Base-by-base conservation (phyloP, 2,797 vertebrate species). In the Hirundo rustica region DNA sequence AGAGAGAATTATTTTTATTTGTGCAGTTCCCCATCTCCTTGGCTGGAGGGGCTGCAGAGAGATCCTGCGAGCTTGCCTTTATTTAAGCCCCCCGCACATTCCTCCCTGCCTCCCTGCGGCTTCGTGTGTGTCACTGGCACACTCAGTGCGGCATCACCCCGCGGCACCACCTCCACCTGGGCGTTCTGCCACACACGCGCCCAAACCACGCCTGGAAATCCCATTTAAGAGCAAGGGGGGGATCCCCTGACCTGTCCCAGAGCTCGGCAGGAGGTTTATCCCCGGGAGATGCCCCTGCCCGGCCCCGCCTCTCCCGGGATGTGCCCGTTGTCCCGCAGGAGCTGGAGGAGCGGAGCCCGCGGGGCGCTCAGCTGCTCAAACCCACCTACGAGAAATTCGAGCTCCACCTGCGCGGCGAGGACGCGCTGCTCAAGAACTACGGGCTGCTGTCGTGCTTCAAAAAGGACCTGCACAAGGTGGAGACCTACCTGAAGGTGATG, bases 381-480 rank as follows among this genome's bases (percentile, higher is more conserved):
- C 98, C 98, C 50, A 98, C 98, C 8, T 99, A 99, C 1, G 98
- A 98, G 66, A 98, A 98, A 61, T 99, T 99, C 48, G 98, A 99
- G 53, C 97, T 98, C 48, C 98, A 97, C 77, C 92, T 98, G 66
- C 98, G 98, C 38, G 97, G 84, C 0, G 98, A 99, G 3, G 98
- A 98, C 0, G 97, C 98, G 0, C 95, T 99, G 96, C 96, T 98
- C 76, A 98, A 98, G 92, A 99, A 97, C 92, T 99, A 99, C 1
- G 97, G 98, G 53, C 97, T 99, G 67, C 97, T 99, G 42, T 98
- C 98, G 47, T 99, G 99, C 95, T 99, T 99, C 97, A 99, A 99
- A 97, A 99, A 99, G 93, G 99, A 99, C 97, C 98, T 99, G 98
- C 99, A 99, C 98, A 99, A 99, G 97, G 98, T 99, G 27, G 97